These are phyloP conservation scores for Mungos mungo DNA, from an alignment of 2,113 vertebrate species.

Conservation along the genomic window DNA sequence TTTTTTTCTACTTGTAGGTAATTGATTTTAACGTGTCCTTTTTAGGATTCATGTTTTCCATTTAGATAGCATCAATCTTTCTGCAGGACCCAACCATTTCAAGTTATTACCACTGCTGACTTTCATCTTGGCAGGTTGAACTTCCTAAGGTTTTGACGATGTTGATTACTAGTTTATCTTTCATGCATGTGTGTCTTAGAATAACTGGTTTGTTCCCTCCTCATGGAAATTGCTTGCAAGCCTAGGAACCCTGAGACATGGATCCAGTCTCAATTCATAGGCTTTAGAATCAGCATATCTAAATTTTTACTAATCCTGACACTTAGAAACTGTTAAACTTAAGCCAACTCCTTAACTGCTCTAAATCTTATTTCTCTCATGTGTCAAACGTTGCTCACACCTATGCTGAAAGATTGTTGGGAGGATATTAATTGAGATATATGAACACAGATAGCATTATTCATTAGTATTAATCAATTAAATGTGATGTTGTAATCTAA, in stretches of 20 bases:
- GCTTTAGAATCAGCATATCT: neutral
- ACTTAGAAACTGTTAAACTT: neutral
- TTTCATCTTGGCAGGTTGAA: neutral
- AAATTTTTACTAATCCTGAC: neutral
- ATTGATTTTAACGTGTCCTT: neutral
- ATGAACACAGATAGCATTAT: neutral
- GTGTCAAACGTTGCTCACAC: neutral
- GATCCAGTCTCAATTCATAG: neutral
- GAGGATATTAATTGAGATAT: neutral
- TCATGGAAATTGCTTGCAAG: neutral
- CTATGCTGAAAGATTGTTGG: neutral
- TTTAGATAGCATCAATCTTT: neutral
- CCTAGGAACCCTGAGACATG: neutral
- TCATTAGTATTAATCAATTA: neutral
- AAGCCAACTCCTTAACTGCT: neutral
- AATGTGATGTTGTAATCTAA: neutral
- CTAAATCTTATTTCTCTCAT: neutral
- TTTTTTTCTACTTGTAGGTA: neutral
- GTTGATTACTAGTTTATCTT: neutral
- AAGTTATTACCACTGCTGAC: neutral
- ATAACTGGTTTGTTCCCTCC: neutral
- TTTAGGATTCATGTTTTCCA: neutral
- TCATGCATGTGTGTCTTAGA: neutral
- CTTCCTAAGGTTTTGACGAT: neutral
- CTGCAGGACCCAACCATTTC: neutral